Evolutionary conservation across 2,888 invertebrate species (phyloP), one percentile per base, ranked within the genome.

Genomic region (Bombylius major): DNA sequence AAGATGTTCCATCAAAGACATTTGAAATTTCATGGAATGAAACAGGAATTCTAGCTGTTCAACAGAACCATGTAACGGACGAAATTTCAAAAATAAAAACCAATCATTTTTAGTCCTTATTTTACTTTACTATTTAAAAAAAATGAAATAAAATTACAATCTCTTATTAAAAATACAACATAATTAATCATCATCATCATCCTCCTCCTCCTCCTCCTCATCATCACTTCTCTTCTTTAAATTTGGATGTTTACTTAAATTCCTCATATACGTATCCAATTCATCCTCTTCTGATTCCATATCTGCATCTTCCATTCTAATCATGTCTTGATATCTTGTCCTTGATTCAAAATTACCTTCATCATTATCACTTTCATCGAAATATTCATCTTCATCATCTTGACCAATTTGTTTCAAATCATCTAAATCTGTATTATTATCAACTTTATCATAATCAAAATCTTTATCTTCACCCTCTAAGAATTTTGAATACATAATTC

Each of bases 361-460:
- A 61, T 84, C 82, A 61, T 86, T 83, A 34, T 82, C 80, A 70
- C 91, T 91, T 5, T 85, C 83, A 70, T 92, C 91, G 76, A 95
- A 95, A 71, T 95, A 95, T 67, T 83, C 85, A 64, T 95, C 94
- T 72, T 95, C 91, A 62, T 84, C 87, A 73, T 95, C 94, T 65
- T 83, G 84, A 47, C 82, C 82, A 58, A 83, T 72, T 54, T 86
- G 79, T 57, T 84, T 84, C 59, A 86, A 69, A 64, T 83, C 80
- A 71, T 95, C 94, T 72, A 87, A 88, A 54, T 83, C 83, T 48
- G 85, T 81, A 75, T 92, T 87, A 62, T 84, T 78, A 70, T 95
- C 94, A 5, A 95, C 85, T 60, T 78, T 76, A 46, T 82, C 77
- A 67, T 95, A 95, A 72, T 95, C 89, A 75, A 91, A 88, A 61